These are phyloP conservation scores for Chaetorhynchus papuensis DNA, from an alignment of 2,113 vertebrate species.

Conservation along the genomic window DNA sequence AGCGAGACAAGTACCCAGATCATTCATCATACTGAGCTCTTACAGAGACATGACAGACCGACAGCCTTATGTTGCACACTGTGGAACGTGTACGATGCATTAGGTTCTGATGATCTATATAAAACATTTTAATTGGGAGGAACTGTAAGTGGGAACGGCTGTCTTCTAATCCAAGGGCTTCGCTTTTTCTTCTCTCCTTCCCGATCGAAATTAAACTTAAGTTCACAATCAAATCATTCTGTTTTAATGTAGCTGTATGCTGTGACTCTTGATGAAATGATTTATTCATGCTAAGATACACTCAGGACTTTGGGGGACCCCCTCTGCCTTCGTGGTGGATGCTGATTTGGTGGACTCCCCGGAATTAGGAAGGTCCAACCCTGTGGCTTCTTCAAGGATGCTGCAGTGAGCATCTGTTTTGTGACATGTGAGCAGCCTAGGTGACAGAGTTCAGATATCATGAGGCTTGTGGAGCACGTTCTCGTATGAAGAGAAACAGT, in stretches of 20 bases:
- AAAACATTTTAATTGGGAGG: not conserved
- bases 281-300: not conserved
- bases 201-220: not conserved
- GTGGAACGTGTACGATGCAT: not conserved
- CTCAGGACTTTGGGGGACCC: not conserved
- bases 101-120: slow-evolving; percentile 11
- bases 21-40: not conserved
- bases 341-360: not conserved
- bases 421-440: not conserved
- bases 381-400: not conserved
- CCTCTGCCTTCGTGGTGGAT: not conserved
- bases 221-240: not conserved
- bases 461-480: not conserved
- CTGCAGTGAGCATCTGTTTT: not conserved
- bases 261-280: not conserved
- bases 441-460: not conserved
- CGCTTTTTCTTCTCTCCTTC: not conserved
- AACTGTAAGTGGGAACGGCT: not conserved
- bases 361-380: not conserved
- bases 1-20: slow-evolving; percentile 19
- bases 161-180: not conserved
- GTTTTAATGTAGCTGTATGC: not conserved
- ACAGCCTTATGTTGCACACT: not conserved
- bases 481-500: not conserved
- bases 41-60: slow-evolving; percentile 3